A percentile compares a stretch with the other conserved stretches of the same genome.
phyloP scores from a whole-genome alignment of 1,140 invertebrate species.

The Lerema accius region DNA sequence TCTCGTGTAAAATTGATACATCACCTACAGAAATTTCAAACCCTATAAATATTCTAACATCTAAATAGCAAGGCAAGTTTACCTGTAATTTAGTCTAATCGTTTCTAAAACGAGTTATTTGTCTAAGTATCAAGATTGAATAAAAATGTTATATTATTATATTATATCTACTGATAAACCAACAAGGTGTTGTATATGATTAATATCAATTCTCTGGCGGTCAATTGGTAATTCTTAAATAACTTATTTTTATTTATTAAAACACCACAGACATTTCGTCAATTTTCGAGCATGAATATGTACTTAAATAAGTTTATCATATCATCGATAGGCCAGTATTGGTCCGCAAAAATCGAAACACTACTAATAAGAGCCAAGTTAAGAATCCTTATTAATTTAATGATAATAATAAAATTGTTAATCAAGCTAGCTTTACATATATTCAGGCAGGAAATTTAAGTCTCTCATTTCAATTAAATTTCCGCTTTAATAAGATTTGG shows the following conservation, averaged over 20 bases:
- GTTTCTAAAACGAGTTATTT: conserved; percentile 24
- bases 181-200: conserved; percentile 10
- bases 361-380: neutral
- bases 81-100: conserved; percentile 50
- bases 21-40: conserved; percentile 19
- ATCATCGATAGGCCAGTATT: neutral
- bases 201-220: conserved; percentile 5
- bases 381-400: neutral
- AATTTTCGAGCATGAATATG: neutral
- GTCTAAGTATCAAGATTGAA: conserved; percentile 15
- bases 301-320: neutral
- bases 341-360: neutral
- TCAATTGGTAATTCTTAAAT: conserved; percentile 3
- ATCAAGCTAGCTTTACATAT: neutral
- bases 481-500: no score
- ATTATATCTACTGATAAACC: no score
- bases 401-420: neutral
- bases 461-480: no score
- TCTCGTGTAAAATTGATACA: conserved; percentile 27
- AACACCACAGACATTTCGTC: neutral
- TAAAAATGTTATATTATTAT: neutral
- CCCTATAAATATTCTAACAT: conserved; percentile 33
- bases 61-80: conserved; percentile 50
- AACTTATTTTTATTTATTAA: neutral
- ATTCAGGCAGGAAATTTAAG: no score